Conservation (phyloP, 2,797 vertebrate species). For the Dromococcyx pavoninus region DNA sequence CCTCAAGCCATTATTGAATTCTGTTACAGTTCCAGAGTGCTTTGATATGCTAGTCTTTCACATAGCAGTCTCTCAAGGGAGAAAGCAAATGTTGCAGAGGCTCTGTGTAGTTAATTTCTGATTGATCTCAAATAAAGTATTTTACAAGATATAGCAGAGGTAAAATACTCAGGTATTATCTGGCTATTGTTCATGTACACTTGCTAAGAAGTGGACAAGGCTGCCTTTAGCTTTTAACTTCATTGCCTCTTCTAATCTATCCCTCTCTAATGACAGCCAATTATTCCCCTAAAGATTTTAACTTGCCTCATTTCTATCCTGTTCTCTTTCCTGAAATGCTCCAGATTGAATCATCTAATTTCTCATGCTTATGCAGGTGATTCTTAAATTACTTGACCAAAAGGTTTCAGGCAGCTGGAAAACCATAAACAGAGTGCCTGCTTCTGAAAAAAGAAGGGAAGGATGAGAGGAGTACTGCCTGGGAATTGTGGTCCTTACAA, state of each 20-base stretch:
- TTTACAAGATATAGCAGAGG: background rate
- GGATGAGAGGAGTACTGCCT: background rate
- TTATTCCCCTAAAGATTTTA: background rate
- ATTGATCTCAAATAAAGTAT: background rate
- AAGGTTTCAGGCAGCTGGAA: background rate
- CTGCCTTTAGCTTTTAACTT: background rate
- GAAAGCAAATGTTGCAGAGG: background rate
- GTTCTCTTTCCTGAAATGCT: background rate
- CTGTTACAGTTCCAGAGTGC: background rate
- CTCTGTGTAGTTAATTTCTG: background rate
- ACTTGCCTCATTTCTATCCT: background rate
- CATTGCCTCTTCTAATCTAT: background rate
- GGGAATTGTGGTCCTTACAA: background rate
- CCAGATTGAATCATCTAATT: background rate
- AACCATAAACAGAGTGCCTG: background rate
- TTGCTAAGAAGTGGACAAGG: background rate
- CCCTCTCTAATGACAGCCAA: background rate
- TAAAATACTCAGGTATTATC: background rate
- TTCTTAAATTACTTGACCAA: background rate
- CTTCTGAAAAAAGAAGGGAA: background rate
- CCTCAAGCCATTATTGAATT: background rate
- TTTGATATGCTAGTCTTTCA: background rate
- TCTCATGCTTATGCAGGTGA: background rate
- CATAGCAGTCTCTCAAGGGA: background rate
- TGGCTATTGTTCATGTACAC: background rate